Evolutionary conservation across 2,888 invertebrate species (phyloP).

Genomic region (Dasysyrphus albostriatus): DNA sequence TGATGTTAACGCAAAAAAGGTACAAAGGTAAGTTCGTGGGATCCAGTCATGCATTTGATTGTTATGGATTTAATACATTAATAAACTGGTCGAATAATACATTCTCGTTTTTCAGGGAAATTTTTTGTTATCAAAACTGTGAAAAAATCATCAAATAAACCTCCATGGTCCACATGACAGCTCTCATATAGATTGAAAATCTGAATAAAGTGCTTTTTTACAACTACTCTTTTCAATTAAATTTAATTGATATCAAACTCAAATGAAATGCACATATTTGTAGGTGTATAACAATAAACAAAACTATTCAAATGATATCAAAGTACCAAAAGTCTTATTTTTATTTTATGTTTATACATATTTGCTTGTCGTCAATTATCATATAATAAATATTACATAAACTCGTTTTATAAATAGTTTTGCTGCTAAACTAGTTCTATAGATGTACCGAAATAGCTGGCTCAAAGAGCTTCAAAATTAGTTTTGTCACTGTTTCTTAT

Average conservation of each 20-base stretch:
- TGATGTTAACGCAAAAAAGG: too few relatives aligned
- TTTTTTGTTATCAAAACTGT: background rate
- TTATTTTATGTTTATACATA: too few relatives aligned
- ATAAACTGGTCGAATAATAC: background rate
- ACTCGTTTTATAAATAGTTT: too few relatives aligned
- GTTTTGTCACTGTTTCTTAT: too few relatives aligned
- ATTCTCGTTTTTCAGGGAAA: background rate
- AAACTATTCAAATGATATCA: background rate
- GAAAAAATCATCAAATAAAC: background rate
- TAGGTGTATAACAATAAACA: background rate
- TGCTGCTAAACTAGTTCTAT: too few relatives aligned
- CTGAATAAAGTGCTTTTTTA: background rate
- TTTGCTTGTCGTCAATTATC: too few relatives aligned
- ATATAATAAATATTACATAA: too few relatives aligned
- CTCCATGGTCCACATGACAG: background rate
- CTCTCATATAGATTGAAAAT: background rate
- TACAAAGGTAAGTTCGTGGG: too few relatives aligned
- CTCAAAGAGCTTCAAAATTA: too few relatives aligned
- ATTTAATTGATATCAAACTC: background rate
- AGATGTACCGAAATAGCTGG: too few relatives aligned
- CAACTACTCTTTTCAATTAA: background rate
- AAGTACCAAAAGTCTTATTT: background rate
- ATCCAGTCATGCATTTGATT: too few relatives aligned
- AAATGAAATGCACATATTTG: background rate
- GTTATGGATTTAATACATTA: too few relatives aligned